Evolutionary conservation across 2,888 invertebrate species (phyloP).

Genomic region (Hydriomena furcata): DNA sequence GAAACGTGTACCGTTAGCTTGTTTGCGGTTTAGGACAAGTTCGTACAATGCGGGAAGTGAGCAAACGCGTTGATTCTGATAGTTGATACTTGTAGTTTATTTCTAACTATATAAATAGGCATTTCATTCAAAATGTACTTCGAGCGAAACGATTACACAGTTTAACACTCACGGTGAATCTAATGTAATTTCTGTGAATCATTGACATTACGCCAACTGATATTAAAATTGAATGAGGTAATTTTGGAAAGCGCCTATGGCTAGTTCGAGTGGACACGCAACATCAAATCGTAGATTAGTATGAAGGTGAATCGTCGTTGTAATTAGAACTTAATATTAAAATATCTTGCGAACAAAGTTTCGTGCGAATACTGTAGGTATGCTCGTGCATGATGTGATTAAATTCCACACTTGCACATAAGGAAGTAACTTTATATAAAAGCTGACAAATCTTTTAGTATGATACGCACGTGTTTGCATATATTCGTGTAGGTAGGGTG

Average conservation of each 20-base stretch:
- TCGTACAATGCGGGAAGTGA: conserved; percentile 19
- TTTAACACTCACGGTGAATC: not conserved
- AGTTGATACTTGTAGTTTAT: not conserved
- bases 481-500: conserved; percentile 31
- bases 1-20: conserved; percentile 38
- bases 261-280: conserved; percentile 57
- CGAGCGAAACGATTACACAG: conserved; percentile 3
- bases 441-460: conserved; percentile 12
- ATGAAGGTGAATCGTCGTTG: conserved; percentile 37
- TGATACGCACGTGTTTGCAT: conserved; percentile 28
- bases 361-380: not conserved
- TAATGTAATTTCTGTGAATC: conserved; percentile 15
- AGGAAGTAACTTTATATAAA: conserved; percentile 25
- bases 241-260: conserved; percentile 64
- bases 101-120: too few species aligned
- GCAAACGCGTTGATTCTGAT: conserved; percentile 6
- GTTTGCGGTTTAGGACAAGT: conserved; percentile 38
- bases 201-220: conserved; percentile 5
- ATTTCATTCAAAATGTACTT: not conserved
- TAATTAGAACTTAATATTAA: not conserved
- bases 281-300: conserved; percentile 54
- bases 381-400: not conserved
- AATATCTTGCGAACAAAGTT: not conserved
- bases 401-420: conserved; percentile 18
- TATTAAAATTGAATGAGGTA: conserved; percentile 36